phyloP scores from a whole-genome alignment of 2,797 vertebrate genomes.

The Rachycentron canadum region DNA sequence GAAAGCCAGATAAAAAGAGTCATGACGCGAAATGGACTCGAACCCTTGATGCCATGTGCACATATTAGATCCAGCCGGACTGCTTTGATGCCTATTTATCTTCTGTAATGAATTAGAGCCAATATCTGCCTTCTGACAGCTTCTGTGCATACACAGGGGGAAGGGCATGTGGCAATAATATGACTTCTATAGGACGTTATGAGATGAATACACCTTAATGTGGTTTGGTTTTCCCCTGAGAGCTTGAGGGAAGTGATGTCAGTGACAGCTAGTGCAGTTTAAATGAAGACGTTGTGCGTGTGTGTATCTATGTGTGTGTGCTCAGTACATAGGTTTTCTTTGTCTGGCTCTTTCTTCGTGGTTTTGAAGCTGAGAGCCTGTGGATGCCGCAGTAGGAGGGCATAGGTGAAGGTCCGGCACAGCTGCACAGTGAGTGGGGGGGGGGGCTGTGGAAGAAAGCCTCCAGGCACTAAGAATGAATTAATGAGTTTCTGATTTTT shows the following conservation, averaged over 20 bases:
- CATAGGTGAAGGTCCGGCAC: constrained; percentile 82
- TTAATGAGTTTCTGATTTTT: constrained; percentile 67
- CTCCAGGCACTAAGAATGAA: constrained; percentile 59
- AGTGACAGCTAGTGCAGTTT: constrained; percentile 22
- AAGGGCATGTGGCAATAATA: constrained; percentile 58
- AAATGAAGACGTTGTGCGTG: constrained; percentile 50
- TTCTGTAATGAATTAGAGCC: constrained; percentile 38
- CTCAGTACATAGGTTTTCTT: constrained; percentile 56
- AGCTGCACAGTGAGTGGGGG: constrained; percentile 69
- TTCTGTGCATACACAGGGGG: constrained; percentile 26
- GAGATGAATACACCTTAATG: constrained; percentile 67
- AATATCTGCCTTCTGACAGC: constrained; percentile 35
- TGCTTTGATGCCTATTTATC: constrained; percentile 14
- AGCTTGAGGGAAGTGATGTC: constrained; percentile 44
- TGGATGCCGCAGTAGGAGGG: constrained; percentile 65
- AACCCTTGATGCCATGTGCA: neutral
- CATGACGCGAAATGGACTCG: neutral
- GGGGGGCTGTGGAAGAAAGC: constrained; percentile 49
- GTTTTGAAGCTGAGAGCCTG: constrained; percentile 50
- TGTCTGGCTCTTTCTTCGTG: constrained; percentile 60
- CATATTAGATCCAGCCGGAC: constrained; percentile 19
- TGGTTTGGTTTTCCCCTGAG: constrained; percentile 56
- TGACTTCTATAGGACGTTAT: constrained; percentile 54
- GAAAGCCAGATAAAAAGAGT: constrained; percentile 4
- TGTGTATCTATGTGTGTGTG: constrained; percentile 34